Evolutionary conservation across 2,797 vertebrate genomes (phyloP).

Genomic region (Channa striata): DNA sequence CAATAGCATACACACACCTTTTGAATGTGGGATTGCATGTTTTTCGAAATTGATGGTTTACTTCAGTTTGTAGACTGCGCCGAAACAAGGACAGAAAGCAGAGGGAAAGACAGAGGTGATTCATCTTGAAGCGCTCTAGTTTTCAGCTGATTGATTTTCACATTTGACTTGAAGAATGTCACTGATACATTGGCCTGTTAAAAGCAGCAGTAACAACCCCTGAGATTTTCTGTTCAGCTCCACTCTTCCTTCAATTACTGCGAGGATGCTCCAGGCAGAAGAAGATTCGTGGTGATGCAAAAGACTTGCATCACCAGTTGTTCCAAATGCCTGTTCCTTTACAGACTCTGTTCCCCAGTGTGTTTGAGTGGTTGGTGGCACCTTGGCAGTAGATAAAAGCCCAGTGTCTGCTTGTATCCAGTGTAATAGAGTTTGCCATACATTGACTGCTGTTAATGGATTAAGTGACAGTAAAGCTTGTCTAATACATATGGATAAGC

Average conservation of each 20-base stretch:
- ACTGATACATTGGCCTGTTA: conserved; percentile 58
- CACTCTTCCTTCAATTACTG: conserved; percentile 62
- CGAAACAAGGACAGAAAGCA: conserved; percentile 26
- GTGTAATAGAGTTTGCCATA: conserved; percentile 15
- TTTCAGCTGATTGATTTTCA: conserved; percentile 70
- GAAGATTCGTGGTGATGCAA: conserved; percentile 68
- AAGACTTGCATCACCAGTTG: conserved; percentile 62
- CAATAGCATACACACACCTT: conserved; percentile 4
- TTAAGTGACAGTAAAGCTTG: conserved; percentile 14
- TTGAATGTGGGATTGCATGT: conserved; percentile 14
- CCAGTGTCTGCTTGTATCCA: conserved; percentile 15
- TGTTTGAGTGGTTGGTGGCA: conserved; percentile 45
- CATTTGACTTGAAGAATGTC: conserved; percentile 68
- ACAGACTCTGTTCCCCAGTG: conserved; percentile 41
- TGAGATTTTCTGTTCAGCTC: conserved; percentile 54
- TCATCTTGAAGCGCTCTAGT: conserved; percentile 50
- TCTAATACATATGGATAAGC: background rate
- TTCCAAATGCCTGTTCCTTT: conserved; percentile 52
- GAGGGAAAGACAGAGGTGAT: conserved; percentile 38
- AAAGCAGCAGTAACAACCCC: conserved; percentile 59
- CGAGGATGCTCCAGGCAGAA: conserved; percentile 48
- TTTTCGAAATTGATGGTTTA: conserved; percentile 17
- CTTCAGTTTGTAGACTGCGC: conserved; percentile 16
- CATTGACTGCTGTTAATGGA: conserved; percentile 1
- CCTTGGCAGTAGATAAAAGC: conserved; percentile 48